A percentile compares a stretch with the other conserved stretches of the same genome.
phyloP scores from a whole-genome alignment of 2,113 vertebrate species.

The Calonectris borealis region DNA sequence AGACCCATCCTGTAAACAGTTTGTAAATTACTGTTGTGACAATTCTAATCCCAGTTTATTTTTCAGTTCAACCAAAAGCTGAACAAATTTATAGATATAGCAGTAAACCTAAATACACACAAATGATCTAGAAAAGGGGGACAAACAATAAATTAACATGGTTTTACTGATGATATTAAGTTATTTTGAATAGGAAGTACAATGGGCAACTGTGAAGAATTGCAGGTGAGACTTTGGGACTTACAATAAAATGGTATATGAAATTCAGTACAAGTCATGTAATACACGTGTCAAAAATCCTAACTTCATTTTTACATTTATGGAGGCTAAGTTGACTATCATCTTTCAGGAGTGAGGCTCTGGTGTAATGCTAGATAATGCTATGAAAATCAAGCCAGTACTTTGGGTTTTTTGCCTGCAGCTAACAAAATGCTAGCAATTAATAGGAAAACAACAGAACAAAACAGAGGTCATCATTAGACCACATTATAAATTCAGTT shows the following conservation, averaged over 20 bases:
- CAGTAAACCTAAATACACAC: background rate
- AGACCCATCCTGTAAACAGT: background rate
- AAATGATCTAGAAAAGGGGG: background rate
- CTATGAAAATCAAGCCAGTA: background rate
- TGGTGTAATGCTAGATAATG: background rate
- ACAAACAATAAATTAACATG: background rate
- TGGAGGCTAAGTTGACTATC: background rate
- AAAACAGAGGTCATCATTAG: background rate
- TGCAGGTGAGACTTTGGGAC: background rate
- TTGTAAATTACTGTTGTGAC: background rate
- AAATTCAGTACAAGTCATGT: background rate
- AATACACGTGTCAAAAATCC: background rate
- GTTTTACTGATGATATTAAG: background rate
- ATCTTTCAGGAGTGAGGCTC: background rate
- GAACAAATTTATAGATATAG: background rate
- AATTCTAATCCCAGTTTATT: background rate
- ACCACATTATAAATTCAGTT: background rate
- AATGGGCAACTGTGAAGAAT: background rate
- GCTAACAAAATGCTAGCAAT: background rate
- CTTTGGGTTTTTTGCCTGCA: background rate
- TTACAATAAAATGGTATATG: background rate
- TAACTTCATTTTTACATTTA: background rate
- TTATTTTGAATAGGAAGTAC: background rate
- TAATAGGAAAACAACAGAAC: background rate
- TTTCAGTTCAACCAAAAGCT: background rate